Evolutionary conservation across 2,888 invertebrate genomes (phyloP), one percentile per base, ranked within the genome.

Genomic region (Spatulosminthurus flaviceps): DNA sequence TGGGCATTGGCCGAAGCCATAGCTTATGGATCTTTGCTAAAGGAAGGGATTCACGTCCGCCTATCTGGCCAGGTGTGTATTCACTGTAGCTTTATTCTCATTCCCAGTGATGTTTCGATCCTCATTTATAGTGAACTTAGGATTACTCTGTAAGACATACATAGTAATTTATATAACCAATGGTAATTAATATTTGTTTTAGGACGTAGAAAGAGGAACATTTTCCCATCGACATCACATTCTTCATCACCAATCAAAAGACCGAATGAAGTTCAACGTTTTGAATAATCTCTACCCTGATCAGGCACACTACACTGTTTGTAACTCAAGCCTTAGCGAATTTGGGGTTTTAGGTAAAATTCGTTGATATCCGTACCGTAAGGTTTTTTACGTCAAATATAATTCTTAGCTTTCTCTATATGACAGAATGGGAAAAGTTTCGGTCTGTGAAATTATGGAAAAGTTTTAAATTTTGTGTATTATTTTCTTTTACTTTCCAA

Each of bases 1-100:
- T 99, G 99, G 99, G 98, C 99, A 5, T 89, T 99, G 77, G 99
- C 94, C 19, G 99, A 99, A 89, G 98, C 97, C 0, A 93, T 99
- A 92, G 98, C 99, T 0, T 98, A 98, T 87, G 99, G 99, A 7
- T 96, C 98, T 0, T 90, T 99, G 82, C 90, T 99, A 61, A 97
- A 96, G 88, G 98, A 99, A 87, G 98, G 98, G 83, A 93, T 96
- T 85, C 98, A 98, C 87, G 98, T 99, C 0, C 91, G 99, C 70
- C 90, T 99, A 61, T 96, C 96, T 26, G 94, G 95, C 0, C 95
- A 99, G 66, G 69, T 76, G 11, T 66, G 7, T 13, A 7, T 22
- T 13, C n/a, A 7, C 7, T 61, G 61, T 61, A 21, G n/a, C n/a
- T n/a, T n/a, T n/a, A n/a, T n/a, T n/a, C n/a, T n/a, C n/a, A n/a